Percentiles rank a stretch among this genome's conserved stretches.
Conservation (phyloP, 2,888 invertebrate species). For the Toxonevra muliebris region DNA sequence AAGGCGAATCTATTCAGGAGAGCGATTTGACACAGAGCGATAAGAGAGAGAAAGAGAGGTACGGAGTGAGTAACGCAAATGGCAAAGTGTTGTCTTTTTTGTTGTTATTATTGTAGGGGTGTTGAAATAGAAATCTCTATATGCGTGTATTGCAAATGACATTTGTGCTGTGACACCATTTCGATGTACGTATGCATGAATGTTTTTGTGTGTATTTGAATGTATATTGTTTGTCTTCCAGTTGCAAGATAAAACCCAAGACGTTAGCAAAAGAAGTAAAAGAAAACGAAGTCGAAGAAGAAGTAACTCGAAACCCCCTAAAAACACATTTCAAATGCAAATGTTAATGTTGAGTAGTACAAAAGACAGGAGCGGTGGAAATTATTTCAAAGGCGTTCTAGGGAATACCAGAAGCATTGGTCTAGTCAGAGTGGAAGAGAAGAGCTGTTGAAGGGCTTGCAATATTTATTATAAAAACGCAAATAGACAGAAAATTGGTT, state of each 20-base stretch:
- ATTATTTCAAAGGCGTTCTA: too few relatives aligned
- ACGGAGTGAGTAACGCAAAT: neutral
- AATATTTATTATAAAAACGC: too few relatives aligned
- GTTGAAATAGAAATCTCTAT: slow-evolving; percentile 25
- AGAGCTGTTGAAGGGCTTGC: too few relatives aligned
- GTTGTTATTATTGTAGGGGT: neutral
- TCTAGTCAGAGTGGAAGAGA: too few relatives aligned
- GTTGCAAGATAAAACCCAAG: slow-evolving; percentile 2
- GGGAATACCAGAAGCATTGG: too few relatives aligned
- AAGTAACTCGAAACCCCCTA: slow-evolving; percentile 3
- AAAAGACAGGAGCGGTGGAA: neutral
- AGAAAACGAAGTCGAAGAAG: slow-evolving; percentile 7
- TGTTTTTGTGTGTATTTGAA: neutral
- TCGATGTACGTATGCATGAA: slow-evolving; percentile 10
- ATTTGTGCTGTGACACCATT: slow-evolving; percentile 30
- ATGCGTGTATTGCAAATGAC: slow-evolving; percentile 24
- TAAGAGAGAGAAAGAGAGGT: too few relatives aligned
- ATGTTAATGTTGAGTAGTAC: slow-evolving; percentile 20
- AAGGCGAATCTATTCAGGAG: too few relatives aligned
- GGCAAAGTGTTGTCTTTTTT: neutral
- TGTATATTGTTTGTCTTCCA: slow-evolving; percentile 8
- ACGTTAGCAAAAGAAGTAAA: slow-evolving; percentile 15
- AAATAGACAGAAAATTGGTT: too few relatives aligned
- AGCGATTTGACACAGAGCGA: too few relatives aligned
- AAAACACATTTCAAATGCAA: slow-evolving; percentile 47